phyloP scores from a whole-genome alignment of 2,888 invertebrate species.

The Ectropis crepuscularia region DNA sequence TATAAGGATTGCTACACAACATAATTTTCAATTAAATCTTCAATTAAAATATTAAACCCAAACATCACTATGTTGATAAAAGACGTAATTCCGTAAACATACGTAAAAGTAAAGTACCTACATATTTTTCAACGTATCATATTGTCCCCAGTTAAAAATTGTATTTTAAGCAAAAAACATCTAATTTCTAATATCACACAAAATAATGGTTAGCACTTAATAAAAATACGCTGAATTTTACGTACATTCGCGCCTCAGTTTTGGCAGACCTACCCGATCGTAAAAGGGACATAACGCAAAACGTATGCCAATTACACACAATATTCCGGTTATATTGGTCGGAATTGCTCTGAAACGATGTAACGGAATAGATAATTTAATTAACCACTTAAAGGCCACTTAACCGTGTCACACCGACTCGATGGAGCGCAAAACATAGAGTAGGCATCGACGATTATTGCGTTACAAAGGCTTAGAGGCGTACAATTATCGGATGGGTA shows the following conservation, averaged over 20 bases:
- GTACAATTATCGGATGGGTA: background rate
- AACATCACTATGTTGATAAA: too few species aligned
- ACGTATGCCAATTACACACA: conserved; percentile 21
- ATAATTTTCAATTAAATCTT: too few species aligned
- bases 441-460: conserved; percentile 19
- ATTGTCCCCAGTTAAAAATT: too few species aligned
- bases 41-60: too few species aligned
- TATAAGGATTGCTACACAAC: too few species aligned
- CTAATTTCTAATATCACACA: background rate
- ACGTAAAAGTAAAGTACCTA: too few species aligned
- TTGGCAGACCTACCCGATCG: conserved; percentile 7
- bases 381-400: conserved; percentile 48
- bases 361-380: conserved; percentile 48
- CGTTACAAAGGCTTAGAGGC: conserved; percentile 25
- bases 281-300: conserved; percentile 8
- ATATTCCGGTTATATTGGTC: background rate
- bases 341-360: conserved; percentile 29
- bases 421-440: conserved; percentile 41
- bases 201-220: background rate
- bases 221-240: background rate
- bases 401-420: conserved; percentile 34
- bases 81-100: too few species aligned
- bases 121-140: too few species aligned
- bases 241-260: background rate
- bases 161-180: too few species aligned